Base-by-base conservation (phyloP, 2,888 invertebrate genomes). In the Cyaniris semiargus region DNA sequence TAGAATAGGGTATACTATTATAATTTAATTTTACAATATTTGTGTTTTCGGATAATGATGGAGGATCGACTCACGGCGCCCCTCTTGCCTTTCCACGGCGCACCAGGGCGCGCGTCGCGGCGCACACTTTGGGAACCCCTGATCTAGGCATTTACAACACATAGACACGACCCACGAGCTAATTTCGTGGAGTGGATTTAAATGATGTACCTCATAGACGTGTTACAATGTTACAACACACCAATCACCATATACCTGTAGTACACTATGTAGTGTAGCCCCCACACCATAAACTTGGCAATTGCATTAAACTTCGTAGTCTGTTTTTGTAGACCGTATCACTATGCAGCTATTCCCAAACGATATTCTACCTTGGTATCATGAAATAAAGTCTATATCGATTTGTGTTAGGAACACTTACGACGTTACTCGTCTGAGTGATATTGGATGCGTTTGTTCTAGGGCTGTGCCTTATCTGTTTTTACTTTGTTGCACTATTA, bases 241-340 rank as follows among this genome's bases (percentile, higher is more conserved):
- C 0, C 21, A 44, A 7, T 5, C n/a, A n/a, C n/a, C n/a, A n/a
- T 38, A 18, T 44, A 72, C 44, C 72, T 71, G 34, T 27, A 31
- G 10, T 2, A 7, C n/a, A 38, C 1, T 3, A 10, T 38, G 21
- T 13, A 70, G n/a, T 38, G 21, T 13, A 70, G 70, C 76, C 79
- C 79, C 76, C 77, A 72, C 74, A 76, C 80, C 78, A 70, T 77
- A 78, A 79, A 79, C 78, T 78, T 78, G 79, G 80, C 80, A 80
- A 80, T 79, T 80, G 79, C 78, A 79, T 79, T 80, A 78, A 75
- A 79, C 76, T 76, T 76, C 18, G 77, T 77, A 78, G 27, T 75
- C 34, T 78, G 76, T 78, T 77, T 78, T 76, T 75, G 77, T 66
- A 72, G 53, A 74, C 44, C 27, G 23, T 53, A 74, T 66, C 31